Conservation (phyloP, 2,113 vertebrate species). For the Pangasianodon hypophthalmus region DNA sequence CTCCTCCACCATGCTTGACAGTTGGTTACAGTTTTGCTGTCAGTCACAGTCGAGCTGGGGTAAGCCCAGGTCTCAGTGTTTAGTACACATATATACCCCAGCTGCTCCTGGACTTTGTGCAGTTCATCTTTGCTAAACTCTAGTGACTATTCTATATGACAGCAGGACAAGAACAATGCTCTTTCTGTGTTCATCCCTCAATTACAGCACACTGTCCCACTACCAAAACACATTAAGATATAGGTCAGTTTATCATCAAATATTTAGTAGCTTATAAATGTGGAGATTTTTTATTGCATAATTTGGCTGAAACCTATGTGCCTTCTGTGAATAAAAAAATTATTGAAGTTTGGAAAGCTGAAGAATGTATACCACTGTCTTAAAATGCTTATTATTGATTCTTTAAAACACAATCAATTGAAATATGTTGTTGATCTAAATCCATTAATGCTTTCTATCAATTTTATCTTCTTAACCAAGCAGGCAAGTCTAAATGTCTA, state of each 20-base stretch:
- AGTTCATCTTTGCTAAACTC: conserved; percentile 11
- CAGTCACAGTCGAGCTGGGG: not conserved
- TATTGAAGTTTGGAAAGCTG: not conserved
- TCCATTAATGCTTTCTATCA: not conserved
- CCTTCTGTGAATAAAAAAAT: not conserved
- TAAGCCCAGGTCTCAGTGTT: not conserved
- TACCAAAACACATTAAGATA: conserved; percentile 57
- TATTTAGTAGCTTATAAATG: conserved; percentile 37
- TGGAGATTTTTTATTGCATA: not conserved
- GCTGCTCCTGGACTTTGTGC: not conserved
- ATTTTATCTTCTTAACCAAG: not conserved
- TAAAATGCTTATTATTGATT: not conserved
- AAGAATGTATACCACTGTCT: not conserved
- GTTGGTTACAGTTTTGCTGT: not conserved
- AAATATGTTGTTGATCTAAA: not conserved
- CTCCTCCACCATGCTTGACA: no score
- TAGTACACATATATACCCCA: not conserved
- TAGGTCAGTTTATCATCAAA: conserved; percentile 63
- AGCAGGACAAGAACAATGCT: conserved; percentile 23
- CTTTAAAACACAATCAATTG: not conserved
- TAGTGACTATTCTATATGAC: conserved; percentile 42
- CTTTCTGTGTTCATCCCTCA: conserved; percentile 32
- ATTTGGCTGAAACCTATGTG: not conserved
- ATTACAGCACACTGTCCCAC: conserved; percentile 41
- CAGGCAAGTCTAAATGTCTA: not conserved